These are phyloP conservation scores for Benitochromis conjunctus DNA, from an alignment of 2,113 vertebrate genomes.

Conservation along the genomic window DNA sequence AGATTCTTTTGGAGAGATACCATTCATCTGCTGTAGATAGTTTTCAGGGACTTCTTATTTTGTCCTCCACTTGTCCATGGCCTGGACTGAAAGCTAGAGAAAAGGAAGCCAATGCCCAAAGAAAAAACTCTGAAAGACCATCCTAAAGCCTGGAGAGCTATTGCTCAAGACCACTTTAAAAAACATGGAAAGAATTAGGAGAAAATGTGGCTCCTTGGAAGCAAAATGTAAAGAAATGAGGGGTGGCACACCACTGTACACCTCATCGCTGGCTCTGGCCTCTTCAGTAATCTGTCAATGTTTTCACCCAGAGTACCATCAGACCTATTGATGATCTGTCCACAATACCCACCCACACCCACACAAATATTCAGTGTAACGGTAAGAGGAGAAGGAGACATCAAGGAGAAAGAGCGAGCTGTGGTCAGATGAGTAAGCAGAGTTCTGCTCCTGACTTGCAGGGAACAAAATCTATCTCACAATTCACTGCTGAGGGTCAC, in stretches of 20 bases:
- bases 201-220: too few relatives aligned
- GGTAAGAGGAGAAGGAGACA: conserved; percentile 30
- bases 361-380: conserved; percentile 3
- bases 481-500: conserved; percentile 24
- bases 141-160: too few relatives aligned
- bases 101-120: too few relatives aligned
- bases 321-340: conserved; percentile 24
- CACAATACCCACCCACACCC: background rate
- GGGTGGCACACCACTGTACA: background rate
- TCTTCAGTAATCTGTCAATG: conserved; percentile 8
- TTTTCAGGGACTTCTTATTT: too few relatives aligned
- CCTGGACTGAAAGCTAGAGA: too few relatives aligned
- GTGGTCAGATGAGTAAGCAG: conserved; percentile 48
- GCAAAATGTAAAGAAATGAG: too few relatives aligned
- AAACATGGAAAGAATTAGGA: too few relatives aligned
- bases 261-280: background rate
- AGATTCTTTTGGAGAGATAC: too few relatives aligned
- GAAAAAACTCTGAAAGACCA: too few relatives aligned
- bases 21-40: too few relatives aligned
- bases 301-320: background rate
- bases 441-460: conserved; percentile 15
- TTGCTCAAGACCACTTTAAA: too few relatives aligned
- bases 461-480: conserved; percentile 14
- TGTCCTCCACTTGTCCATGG: too few relatives aligned
- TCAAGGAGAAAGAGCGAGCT: conserved; percentile 27